Conservation (phyloP, 2,888 invertebrate genomes). For the Lasioglossum malachurum region DNA sequence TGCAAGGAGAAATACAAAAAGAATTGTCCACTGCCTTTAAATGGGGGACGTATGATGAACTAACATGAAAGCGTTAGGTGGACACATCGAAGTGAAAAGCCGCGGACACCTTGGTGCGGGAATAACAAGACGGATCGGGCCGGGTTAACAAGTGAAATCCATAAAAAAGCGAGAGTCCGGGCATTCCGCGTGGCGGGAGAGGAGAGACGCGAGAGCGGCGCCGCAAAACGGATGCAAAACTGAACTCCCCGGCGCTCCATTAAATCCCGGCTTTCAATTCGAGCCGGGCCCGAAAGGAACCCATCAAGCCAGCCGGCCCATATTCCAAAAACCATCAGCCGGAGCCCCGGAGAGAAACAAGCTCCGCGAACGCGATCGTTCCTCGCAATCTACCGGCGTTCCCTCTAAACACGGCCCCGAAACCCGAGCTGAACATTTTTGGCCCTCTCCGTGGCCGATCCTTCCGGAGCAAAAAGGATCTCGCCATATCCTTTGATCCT, state of each 20-base stretch:
- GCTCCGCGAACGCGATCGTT: conserved; percentile 56
- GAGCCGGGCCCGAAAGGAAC: conserved; percentile 40
- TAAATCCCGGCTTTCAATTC: conserved; percentile 51
- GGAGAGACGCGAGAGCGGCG: background rate
- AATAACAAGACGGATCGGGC: background rate
- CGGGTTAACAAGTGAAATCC: background rate
- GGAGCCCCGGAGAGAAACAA: conserved; percentile 32
- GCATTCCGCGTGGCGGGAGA: background rate
- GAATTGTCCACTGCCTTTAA: background rate
- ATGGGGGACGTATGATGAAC: background rate
- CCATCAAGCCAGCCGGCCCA: conserved; percentile 49
- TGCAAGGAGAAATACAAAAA: no score
- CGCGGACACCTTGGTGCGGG: background rate
- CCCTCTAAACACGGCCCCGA: conserved; percentile 62
- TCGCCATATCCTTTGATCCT: conserved; percentile 76
- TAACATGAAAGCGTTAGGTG: background rate
- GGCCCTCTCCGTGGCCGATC: conserved; percentile 66
- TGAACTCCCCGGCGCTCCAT: conserved; percentile 43
- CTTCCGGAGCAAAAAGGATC: conserved; percentile 72
- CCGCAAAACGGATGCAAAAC: conserved; percentile 22
- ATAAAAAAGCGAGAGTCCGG: background rate
- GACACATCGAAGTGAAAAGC: background rate
- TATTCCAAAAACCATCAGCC: conserved; percentile 59
- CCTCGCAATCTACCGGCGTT: conserved; percentile 50
- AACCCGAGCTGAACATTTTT: conserved; percentile 71